phyloP scores from a whole-genome alignment of 2,888 invertebrate species.

The Diogma glabrata region DNA sequence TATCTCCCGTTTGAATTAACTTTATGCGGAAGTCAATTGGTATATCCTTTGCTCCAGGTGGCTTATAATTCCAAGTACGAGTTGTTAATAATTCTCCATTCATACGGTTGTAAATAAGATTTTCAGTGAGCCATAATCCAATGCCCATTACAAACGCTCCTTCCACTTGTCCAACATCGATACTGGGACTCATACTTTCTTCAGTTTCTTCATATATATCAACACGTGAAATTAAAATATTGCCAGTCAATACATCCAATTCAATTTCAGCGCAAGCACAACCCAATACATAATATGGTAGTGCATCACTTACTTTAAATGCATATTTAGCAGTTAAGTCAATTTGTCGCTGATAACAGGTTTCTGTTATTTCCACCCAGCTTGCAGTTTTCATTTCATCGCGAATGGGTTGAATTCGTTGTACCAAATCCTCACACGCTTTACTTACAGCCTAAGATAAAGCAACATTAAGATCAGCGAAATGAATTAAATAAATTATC shows the following conservation, averaged over 20 bases:
- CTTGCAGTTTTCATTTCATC: conserved; percentile 40
- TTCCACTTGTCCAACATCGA: conserved; percentile 65
- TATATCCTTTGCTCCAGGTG: conserved; percentile 66
- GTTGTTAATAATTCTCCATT: conserved; percentile 57
- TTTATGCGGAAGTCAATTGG: conserved; percentile 59
- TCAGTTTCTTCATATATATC: conserved; percentile 66
- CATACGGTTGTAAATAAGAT: conserved; percentile 47
- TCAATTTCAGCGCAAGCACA: conserved; percentile 57
- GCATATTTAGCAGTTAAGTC: conserved; percentile 50
- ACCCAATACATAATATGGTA: conserved; percentile 52
- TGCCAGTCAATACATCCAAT: conserved; percentile 69
- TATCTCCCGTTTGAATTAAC: not conserved
- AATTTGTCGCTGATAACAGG: conserved; percentile 41
- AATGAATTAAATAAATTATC: not conserved
- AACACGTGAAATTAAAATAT: conserved; percentile 53
- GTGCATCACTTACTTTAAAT: conserved; percentile 41
- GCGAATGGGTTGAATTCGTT: conserved; percentile 47
- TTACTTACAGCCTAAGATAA: conserved; percentile 40
- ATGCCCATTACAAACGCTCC: conserved; percentile 67
- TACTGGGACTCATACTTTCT: conserved; percentile 55
- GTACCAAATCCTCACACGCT: conserved; percentile 50
- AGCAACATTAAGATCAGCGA: conserved; percentile 16
- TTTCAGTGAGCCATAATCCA: conserved; percentile 68
- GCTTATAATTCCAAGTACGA: conserved; percentile 72
- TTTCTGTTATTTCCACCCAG: conserved; percentile 46